phyloP scores from a whole-genome alignment of 2,888 invertebrate species.

The Cosmia trapezina region DNA sequence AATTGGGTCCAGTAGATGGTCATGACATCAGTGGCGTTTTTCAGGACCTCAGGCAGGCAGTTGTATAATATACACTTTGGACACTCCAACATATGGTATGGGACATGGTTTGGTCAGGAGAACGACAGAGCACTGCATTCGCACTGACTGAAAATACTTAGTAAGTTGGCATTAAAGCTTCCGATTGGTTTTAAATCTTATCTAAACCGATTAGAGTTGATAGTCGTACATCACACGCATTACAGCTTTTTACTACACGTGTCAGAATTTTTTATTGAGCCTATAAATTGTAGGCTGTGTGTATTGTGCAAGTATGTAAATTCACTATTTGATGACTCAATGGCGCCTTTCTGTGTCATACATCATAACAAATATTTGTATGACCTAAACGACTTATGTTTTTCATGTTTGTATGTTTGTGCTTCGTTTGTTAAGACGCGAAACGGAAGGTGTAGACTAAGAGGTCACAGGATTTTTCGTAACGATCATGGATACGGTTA shows the following conservation, averaged over 20 bases:
- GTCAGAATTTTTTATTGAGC: background rate
- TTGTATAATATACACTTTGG: no score
- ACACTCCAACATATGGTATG: no score
- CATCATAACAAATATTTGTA: conserved; percentile 38
- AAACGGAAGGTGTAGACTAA: conserved; percentile 24
- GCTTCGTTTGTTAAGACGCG: conserved; percentile 11
- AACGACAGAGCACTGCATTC: no score
- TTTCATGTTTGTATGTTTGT: conserved; percentile 21
- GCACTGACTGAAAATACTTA: no score
- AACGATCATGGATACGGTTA: no score
- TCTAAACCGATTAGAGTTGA: background rate
- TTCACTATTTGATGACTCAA: conserved; percentile 20
- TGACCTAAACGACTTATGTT: conserved; percentile 23
- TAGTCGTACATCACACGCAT: background rate
- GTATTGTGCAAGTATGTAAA: conserved; percentile 13
- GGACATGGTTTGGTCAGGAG: no score
- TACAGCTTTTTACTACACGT: background rate
- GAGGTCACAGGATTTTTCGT: no score
- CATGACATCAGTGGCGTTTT: no score
- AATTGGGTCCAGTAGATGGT: no score
- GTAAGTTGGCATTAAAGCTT: background rate
- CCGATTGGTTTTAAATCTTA: no score
- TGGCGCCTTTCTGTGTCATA: conserved; percentile 13
- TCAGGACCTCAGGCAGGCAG: no score
- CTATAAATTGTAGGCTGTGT: background rate